Conservation (phyloP, 2,113 vertebrate genomes). For the Vombatus ursinus region DNA sequence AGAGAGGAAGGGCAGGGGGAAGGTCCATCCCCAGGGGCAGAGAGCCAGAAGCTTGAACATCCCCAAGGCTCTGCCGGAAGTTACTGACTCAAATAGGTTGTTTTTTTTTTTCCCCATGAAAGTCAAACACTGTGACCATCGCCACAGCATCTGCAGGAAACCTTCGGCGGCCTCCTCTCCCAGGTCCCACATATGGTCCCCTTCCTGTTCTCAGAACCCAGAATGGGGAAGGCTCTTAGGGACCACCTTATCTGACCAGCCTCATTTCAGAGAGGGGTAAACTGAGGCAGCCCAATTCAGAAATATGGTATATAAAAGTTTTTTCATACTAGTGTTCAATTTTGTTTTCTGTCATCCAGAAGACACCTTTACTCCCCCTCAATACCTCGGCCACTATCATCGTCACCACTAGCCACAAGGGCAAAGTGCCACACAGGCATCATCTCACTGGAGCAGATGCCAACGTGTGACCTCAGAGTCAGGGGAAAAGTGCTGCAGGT, state of each 20-base stretch:
- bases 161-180: not conserved
- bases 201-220: not conserved
- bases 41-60: not conserved
- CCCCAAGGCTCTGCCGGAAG: not conserved
- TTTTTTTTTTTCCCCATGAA: not conserved
- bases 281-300: not conserved
- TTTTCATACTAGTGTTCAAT: not conserved
- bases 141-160: not conserved
- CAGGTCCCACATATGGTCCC: not conserved
- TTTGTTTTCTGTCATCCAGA: too few species aligned
- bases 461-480: too few species aligned
- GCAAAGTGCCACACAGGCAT: not conserved
- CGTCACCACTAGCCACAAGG: too few species aligned
- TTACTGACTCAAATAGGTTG: not conserved
- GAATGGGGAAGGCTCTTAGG: not conserved
- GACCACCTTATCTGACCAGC: not conserved
- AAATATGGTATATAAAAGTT: too few species aligned
- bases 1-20: too few species aligned
- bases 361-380: not conserved
- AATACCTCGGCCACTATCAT: not conserved
- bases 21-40: not conserved
- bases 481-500: too few species aligned
- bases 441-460: not conserved
- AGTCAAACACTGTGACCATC: not conserved
- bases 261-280: not conserved